Evolutionary conservation across 2,888 invertebrate genomes (phyloP).

Genomic region (Tiliacea aurago): DNA sequence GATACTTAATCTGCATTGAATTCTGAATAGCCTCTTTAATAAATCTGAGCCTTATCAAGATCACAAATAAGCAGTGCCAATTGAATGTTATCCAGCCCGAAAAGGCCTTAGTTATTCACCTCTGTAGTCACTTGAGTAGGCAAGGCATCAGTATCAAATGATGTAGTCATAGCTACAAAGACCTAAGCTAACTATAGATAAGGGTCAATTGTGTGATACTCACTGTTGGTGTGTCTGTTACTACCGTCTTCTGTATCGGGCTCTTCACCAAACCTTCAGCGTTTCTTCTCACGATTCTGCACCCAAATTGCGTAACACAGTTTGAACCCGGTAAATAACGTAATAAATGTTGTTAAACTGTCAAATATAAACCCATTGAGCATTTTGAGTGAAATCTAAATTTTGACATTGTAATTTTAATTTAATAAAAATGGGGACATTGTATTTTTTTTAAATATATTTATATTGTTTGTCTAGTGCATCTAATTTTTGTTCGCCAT

Average conservation of each 20-base stretch:
- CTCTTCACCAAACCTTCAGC: too few relatives aligned
- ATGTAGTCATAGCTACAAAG: background rate
- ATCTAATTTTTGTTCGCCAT: too few relatives aligned
- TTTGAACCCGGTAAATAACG: too few relatives aligned
- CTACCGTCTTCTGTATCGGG: background rate
- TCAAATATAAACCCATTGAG: too few relatives aligned
- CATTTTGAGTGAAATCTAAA: too few relatives aligned
- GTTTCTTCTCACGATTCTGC: background rate
- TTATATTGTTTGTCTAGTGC: too few relatives aligned
- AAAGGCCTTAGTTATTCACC: background rate
- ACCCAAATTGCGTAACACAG: too few relatives aligned
- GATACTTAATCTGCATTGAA: background rate
- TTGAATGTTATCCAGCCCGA: conserved; percentile 10
- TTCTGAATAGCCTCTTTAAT: background rate
- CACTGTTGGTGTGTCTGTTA: background rate
- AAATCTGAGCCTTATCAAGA: background rate
- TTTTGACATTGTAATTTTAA: too few relatives aligned
- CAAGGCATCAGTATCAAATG: background rate
- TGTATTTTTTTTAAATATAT: too few relatives aligned
- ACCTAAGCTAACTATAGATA: background rate
- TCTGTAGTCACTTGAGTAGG: background rate
- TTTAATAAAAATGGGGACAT: too few relatives aligned
- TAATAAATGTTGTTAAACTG: too few relatives aligned
- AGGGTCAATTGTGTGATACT: too few relatives aligned
- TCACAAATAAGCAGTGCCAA: background rate